Evolutionary conservation across 1,140 invertebrate genomes (phyloP), one percentile per base, ranked within the genome.

Genomic region (Drosophila nigromelanica): DNA sequence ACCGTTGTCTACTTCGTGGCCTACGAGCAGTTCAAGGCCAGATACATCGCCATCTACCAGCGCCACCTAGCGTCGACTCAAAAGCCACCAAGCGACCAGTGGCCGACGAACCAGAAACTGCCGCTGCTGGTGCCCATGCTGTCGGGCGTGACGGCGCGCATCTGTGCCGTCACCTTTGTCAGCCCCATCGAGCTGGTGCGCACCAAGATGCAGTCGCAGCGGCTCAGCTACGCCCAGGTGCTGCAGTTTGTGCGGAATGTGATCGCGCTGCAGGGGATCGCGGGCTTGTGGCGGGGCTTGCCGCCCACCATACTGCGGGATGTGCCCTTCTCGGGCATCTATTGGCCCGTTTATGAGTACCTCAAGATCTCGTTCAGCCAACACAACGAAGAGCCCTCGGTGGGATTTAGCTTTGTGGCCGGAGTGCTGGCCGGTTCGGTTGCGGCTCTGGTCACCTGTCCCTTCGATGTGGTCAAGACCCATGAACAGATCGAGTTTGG

Each of bases 391-490:
- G 92, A 95, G 64, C 95, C 97, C 24, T 94, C 94, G 50, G 97
- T 99, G 93, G 79, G 93, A 18, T 95, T 97, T 73, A 97, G 96
- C 92, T 97, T 99, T 89, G 71, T 95, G 52, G 95, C 95, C 87
- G 98, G 98, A 48, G 97, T 96, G 48, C 76, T 95, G 59, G 95
- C 98, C 75, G 98, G 98, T 80, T 94, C 95, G 81, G 97, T 98
- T 83, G 98, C 98, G 47, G 97, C 97, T 6, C 93, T 97, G 21
- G 73, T 98, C 3, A 99, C 99, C 1, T 94, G 98, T 64, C 99
- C 99, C 21, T 99, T 99, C 94, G 99, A 99, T 93, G 98, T 99
- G n/a, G 96, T 99, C 0, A 99, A 99, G 94, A 99, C 99, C 4
- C 96, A 98, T 89, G 95, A 97, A 80, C 98, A 99, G 94, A 98